Evolutionary conservation across 2,113 vertebrate species (phyloP), one percentile per base, ranked within the genome.

Genomic region (Shinisaurus crocodilurus): DNA sequence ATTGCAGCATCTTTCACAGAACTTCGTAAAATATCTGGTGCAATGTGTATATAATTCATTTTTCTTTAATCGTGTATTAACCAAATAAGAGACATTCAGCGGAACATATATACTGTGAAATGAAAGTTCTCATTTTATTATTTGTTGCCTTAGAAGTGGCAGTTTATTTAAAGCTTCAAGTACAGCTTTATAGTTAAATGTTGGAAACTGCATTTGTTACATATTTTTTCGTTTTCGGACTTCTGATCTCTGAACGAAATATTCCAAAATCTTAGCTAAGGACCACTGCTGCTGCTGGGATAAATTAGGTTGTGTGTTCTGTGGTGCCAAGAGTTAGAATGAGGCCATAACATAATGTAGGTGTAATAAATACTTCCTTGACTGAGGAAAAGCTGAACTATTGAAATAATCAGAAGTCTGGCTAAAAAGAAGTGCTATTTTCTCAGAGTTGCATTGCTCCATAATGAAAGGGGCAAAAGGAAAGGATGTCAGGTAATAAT

Each of bases 31-130:
- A 50, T 12, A 25, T 4, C 25, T 87, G 87, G 82, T 92, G 81
- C 85, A 13, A 80, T 86, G 82, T 34, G 85, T 29, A 16, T 91
- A 87, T 82, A 70, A 40, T 20, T n/a, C 9, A 69, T 72, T 3
- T 37, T 72, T 0, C 91, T 91, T 90, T 94, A 90, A 65, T 83
- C 79, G 50, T 87, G 94, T 89, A 84, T 54, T 72, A 86, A 92
- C 50, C 86, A 80, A 75, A 74, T 50, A 40, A 54, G 32, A 86
- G 16, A 54, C 89, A n/a, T 94, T 93, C 82, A 75, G 13, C 4
- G 37, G 67, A 83, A 85, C 16, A 0, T 1, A 5, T 83, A 34
- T 57, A 18, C 60, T 77, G 65, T 87, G 91, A 93, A 82, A 74
- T 48, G 93, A 93, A 93, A 87, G 1, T 63, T 83, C 29, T 83